phyloP scores from a whole-genome alignment of 1,140 invertebrate species.

The Bombus vancouverensis region DNA sequence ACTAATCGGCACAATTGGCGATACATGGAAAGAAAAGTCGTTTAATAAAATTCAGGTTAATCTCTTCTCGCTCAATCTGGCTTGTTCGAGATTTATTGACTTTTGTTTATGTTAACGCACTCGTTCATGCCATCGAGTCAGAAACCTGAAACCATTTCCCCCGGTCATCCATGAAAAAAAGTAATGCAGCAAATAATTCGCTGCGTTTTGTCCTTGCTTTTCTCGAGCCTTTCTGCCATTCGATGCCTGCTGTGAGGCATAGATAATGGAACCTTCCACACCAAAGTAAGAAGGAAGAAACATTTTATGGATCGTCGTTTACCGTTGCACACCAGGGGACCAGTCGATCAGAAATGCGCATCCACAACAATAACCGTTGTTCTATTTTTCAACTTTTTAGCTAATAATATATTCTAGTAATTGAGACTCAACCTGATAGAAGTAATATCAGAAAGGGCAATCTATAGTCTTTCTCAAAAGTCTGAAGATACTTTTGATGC shows the following conservation, averaged over 20 bases:
- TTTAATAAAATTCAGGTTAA: not conserved
- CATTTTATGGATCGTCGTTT: conserved; percentile 26
- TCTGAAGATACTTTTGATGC: too few relatives aligned
- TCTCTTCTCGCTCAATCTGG: not conserved
- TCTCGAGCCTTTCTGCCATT: conserved; percentile 55
- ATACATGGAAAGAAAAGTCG: not conserved
- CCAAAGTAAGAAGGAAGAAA: conserved; percentile 45
- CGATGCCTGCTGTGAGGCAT: conserved; percentile 66
- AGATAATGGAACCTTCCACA: conserved; percentile 71
- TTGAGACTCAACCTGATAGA: not conserved
- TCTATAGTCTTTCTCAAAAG: not conserved
- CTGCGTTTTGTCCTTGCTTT: conserved; percentile 21
- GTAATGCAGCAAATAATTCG: conserved; percentile 59
- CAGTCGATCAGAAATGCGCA: not conserved
- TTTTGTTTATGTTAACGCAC: not conserved
- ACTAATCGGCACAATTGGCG: not conserved
- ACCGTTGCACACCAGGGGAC: not conserved
- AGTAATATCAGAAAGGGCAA: not conserved
- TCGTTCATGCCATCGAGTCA: not conserved
- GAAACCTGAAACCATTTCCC: conserved; percentile 34
- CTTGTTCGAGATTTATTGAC: not conserved
- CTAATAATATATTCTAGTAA: too few relatives aligned
- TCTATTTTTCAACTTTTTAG: not conserved
- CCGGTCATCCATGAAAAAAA: conserved; percentile 10
- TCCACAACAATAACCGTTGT: not conserved